A percentile compares a stretch with the other conserved stretches of the same genome.
phyloP scores from a whole-genome alignment of 2,888 invertebrate species.

The Troides helena region DNA sequence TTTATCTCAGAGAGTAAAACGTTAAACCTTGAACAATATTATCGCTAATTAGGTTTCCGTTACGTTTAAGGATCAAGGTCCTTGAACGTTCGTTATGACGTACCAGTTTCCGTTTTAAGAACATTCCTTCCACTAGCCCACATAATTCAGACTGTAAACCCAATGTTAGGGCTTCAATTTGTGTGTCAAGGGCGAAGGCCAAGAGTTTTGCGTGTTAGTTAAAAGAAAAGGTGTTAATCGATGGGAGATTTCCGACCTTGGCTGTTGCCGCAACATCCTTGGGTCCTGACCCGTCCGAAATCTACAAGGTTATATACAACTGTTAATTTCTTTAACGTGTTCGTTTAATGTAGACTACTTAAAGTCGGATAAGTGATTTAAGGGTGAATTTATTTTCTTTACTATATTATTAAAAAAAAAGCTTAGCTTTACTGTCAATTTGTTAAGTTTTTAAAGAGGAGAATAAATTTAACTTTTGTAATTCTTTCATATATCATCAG shows the following conservation, averaged over 20 bases:
- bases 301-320: constrained; percentile 41
- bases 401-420: too few relatives aligned
- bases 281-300: constrained; percentile 63
- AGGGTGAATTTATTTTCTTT: too few relatives aligned
- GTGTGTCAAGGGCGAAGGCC: constrained; percentile 73
- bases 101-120: constrained; percentile 53
- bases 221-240: constrained; percentile 52
- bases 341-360: too few relatives aligned
- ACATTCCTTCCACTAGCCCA: constrained; percentile 54
- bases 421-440: too few relatives aligned
- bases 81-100: constrained; percentile 34
- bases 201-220: constrained; percentile 72
- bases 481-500: too few relatives aligned
- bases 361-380: too few relatives aligned
- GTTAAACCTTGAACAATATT: constrained; percentile 23
- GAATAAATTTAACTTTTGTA: too few relatives aligned
- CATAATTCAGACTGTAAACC: constrained; percentile 60
- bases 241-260: constrained; percentile 77
- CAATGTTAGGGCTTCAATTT: constrained; percentile 48
- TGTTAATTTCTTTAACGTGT: not conserved
- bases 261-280: constrained; percentile 62
- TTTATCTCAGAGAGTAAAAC: constrained; percentile 4
- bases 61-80: constrained; percentile 35
- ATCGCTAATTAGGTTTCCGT: constrained; percentile 16
- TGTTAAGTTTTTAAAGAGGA: too few relatives aligned